Evolutionary conservation across 2,888 invertebrate genomes (phyloP), one percentile per base, ranked within the genome.

Genomic region (Microplitis deprimator): DNA sequence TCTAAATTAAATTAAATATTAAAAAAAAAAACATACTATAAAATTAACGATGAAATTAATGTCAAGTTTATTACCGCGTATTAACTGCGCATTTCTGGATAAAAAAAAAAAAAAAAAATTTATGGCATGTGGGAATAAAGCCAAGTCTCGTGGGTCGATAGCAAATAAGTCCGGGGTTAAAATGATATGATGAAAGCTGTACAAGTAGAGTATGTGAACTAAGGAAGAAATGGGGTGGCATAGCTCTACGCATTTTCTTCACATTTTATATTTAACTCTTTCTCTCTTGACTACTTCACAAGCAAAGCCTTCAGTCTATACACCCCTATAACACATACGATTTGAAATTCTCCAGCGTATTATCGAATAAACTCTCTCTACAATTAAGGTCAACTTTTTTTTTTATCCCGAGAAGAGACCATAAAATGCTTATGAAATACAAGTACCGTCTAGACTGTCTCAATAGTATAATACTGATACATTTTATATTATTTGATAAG

Each of bases 131-230:
- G 65, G 17, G 62, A 64, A 61, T 5, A 41, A 41, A 50, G 59
- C 64, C 7, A 41, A 20, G 65, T 16, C 6, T 50, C 13, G 13
- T 64, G 73, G 73, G 65, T 65, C 73, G 67, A 73, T 73, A 64
- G n/a, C 16, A n/a, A 65, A 62, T 72, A 64, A 20, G 59, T 20
- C 13, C 40, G 40, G 65, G 65, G 16, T 72, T 16, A 73, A 73
- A 65, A 73, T 73, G 39, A 67, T 73, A 73, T 65, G 39, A 67
- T 73, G 67, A 65, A 65, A 20, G 65, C 65, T 62, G 65, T 73
- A 64, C 7, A 50, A 16, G 29, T 40, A 50, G 64, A 29, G 29
- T 67, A 67, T 29, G 67, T 73, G 50, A 20, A 59, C 13, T 73
- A 20, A 38, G 10, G 50, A 39, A 41, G n/a, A 41, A 72, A 41